Evolutionary conservation across 2,797 vertebrate genomes (phyloP), one percentile per base, ranked within the genome.

Genomic region (Taenioides sp.): DNA sequence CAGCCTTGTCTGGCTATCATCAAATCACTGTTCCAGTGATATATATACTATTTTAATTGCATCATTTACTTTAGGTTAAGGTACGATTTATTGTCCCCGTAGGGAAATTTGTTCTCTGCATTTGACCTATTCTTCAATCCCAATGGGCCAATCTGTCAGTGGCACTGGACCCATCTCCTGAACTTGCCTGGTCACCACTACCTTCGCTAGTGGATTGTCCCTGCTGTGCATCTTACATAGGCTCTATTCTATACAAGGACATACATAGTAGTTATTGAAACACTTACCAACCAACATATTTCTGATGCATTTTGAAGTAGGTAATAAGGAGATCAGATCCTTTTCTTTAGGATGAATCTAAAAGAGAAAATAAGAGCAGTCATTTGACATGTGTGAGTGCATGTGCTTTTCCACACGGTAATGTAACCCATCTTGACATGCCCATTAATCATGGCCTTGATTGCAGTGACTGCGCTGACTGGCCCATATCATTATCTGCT

Each of bases 401-500:
- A n/a, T 37, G 57, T 59, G 47, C 65, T 57, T 65, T 47, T 20
- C 34, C 10, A 20, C 27, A 3, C 5, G 4, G 14, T 27, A 58
- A 72, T 50, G 23, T 43, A 58, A 63, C 65, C 25, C 43, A 65
- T 18, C 47, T 3, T n/a, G 40, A 28, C 49, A 6, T 17, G 31
- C 3, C 52, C 67, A 70, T 79, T 58, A 72, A 57, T 43, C 55
- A 47, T 50, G 28, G 55, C 1, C 25, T 59, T 80, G 67, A 79
- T 78, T 75, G 59, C n/a, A 67, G 22, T 28, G 71, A 73, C 54
- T 72, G 61, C 68, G 49, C 49, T 72, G 74, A 71, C 58, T 34
- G 67, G 50, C 34, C 40, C 69, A 47, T 61, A 65, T 69, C 58
- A 66, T 73, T 50, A 64, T 72, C 78, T 80, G 83, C 77, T 83